Conservation (phyloP, 2,113 vertebrate genomes). For the Oriolus oriolus region DNA sequence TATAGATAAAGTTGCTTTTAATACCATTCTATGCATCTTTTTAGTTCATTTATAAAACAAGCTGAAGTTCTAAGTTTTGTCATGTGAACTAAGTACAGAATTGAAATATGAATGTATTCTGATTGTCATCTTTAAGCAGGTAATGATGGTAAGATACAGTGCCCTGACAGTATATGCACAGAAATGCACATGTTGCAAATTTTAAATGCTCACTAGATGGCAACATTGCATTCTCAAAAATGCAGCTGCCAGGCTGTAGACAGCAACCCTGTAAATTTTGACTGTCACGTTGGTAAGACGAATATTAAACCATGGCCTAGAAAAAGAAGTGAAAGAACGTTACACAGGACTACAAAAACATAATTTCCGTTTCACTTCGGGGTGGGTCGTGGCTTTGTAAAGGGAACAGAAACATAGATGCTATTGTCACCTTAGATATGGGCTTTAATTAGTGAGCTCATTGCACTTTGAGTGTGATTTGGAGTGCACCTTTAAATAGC, state of each 20-base stretch:
- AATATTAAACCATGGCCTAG: not conserved
- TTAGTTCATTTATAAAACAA: not conserved
- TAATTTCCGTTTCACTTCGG: not conserved
- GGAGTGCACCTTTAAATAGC: not conserved
- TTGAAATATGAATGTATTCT: not conserved
- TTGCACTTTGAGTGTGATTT: not conserved
- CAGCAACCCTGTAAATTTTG: not conserved
- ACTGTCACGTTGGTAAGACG: not conserved
- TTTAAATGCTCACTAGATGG: constrained; percentile 57
- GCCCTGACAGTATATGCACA: fast-evolving
- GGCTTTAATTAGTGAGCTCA: not conserved
- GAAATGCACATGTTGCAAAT: not conserved
- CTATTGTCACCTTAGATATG: not conserved
- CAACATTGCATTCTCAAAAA: constrained; percentile 34
- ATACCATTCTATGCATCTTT: not conserved
- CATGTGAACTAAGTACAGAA: not conserved
- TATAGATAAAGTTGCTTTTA: not conserved
- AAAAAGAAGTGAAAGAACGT: not conserved
- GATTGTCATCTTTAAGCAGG: not conserved
- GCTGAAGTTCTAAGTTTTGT: not conserved
- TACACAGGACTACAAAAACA: not conserved
- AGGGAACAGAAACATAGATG: not conserved
- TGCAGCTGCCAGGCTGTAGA: not conserved
- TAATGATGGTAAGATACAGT: not conserved
- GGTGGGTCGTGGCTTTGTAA: not conserved